Conservation (phyloP, 1,140 invertebrate species). For the Neelides sp. region DNA sequence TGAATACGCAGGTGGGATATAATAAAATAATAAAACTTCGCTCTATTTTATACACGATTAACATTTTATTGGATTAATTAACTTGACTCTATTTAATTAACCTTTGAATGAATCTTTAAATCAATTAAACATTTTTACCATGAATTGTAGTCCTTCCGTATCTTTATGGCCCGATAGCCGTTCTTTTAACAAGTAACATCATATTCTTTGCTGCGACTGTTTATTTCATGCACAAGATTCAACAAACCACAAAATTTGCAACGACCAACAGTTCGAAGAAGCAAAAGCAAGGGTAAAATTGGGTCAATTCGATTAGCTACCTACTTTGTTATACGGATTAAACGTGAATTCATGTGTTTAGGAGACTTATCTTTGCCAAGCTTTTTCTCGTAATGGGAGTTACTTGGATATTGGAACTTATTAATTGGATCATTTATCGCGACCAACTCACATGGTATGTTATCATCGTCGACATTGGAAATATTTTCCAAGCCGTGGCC, state of each 20-base stretch:
- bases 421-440: conserved; percentile 4
- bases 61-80: too few relatives aligned
- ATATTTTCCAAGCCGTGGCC: conserved; percentile 69
- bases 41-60: too few relatives aligned
- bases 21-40: too few relatives aligned
- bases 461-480: conserved; percentile 46
- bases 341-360: neutral
- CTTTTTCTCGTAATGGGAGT: conserved; percentile 24
- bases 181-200: conserved; percentile 1
- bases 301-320: neutral
- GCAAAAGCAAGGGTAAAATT: conserved; percentile 2
- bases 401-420: conserved; percentile 17
- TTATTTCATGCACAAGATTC: conserved; percentile 1
- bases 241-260: conserved; percentile 12
- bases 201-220: neutral
- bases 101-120: too few relatives aligned
- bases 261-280: conserved; percentile 5
- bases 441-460: conserved; percentile 30
- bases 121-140: too few relatives aligned
- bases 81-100: too few relatives aligned
- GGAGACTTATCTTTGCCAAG: conserved; percentile 16
- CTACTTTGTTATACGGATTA: neutral
- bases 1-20: too few relatives aligned
- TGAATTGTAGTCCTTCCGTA: too few relatives aligned
- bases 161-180: too few relatives aligned